Evolutionary conservation across 2,113 vertebrate species (phyloP), one percentile per base, ranked within the genome.

Genomic region (Ceyx cyanopectus): DNA sequence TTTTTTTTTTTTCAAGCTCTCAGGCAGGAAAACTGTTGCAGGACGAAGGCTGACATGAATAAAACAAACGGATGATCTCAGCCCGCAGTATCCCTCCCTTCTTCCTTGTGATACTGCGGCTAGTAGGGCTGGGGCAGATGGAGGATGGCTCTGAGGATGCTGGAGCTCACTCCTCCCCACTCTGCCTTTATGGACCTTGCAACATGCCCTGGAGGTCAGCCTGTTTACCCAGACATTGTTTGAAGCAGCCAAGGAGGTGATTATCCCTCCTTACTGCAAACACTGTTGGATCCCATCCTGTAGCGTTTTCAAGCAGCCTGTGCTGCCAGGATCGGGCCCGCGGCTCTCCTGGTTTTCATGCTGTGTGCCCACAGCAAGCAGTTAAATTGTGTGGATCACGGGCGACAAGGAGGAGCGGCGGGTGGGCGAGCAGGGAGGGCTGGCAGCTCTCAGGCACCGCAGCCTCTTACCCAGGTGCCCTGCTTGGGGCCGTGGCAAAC

Each of bases 221-320:
- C 67, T 95, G 95, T 96, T 96, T 95, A 85, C 84, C 87, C 78
- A 95, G 96, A 87, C 89, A 12, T n/a, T 79, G 83, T 89, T 57
- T 84, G 86, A 86, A 92, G 85, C 85, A n/a, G 63, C 40, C 3
- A 14, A 81, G 50, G 41, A 34, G 58, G 34, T 10, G 11, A 72
- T 93, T 11, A 76, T 73, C 69, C 41, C 24, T 83, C 48, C 41
- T 26, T 69, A 51, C 54, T 10, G 54, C 89, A 90, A 96, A 92
- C 83, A 66, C 20, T 6, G 80, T 46, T 5, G 30, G 37, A 32
- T 7, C 53, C 8, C 11, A 50, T 43, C 53, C 72, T 8, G 40
- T 62, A 37, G 61, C 1, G 8, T 54, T 66, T 60, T 37, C 58
- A 24, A 51, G 70, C 8, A 1, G 53, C 34, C 72, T 5, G 53